phyloP scores from a whole-genome alignment of 2,888 invertebrate species.

The Lamproptera curius region DNA sequence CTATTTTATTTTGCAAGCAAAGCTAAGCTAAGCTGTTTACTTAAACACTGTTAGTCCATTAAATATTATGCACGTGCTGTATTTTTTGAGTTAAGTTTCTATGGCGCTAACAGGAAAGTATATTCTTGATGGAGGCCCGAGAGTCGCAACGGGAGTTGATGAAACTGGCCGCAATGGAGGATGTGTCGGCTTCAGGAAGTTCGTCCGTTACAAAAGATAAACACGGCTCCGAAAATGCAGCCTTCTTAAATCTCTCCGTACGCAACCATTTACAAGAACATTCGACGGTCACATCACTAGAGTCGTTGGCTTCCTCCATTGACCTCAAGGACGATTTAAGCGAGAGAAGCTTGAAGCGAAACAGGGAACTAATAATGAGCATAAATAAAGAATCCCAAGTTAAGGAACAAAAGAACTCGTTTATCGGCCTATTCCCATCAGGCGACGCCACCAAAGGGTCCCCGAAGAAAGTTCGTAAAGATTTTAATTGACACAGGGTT shows the following conservation, averaged over 20 bases:
- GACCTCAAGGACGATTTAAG: slow-evolving; percentile 41
- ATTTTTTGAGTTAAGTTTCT: slow-evolving; percentile 25
- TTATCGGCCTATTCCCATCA: slow-evolving; percentile 48
- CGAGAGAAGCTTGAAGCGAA: slow-evolving; percentile 47
- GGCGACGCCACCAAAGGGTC: slow-evolving; percentile 41
- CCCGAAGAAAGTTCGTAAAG: slow-evolving; percentile 47
- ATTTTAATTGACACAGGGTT: slow-evolving; percentile 18
- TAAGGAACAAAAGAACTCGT: slow-evolving; percentile 50
- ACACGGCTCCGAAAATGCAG: slow-evolving; percentile 26
- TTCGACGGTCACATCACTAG: slow-evolving; percentile 78
- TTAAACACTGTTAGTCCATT: too few species aligned
- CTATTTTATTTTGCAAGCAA: neutral
- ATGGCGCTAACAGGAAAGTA: slow-evolving; percentile 81
- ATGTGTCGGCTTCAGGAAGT: slow-evolving; percentile 30
- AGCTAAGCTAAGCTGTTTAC: neutral
- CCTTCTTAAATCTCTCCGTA: slow-evolving; percentile 48
- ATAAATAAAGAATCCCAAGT: slow-evolving; percentile 56
- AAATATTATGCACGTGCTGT: slow-evolving; percentile 2
- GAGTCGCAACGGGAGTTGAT: slow-evolving; percentile 84
- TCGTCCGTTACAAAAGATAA: slow-evolving; percentile 26
- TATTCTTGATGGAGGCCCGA: slow-evolving; percentile 88
- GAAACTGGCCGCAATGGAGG: slow-evolving; percentile 48
- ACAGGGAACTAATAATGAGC: slow-evolving; percentile 40
- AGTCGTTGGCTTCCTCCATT: slow-evolving; percentile 69
- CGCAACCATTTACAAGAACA: slow-evolving; percentile 40